Evolutionary conservation across 2,888 invertebrate genomes (phyloP), one percentile per base, ranked within the genome.

Genomic region (Chloroclystis v-ata): DNA sequence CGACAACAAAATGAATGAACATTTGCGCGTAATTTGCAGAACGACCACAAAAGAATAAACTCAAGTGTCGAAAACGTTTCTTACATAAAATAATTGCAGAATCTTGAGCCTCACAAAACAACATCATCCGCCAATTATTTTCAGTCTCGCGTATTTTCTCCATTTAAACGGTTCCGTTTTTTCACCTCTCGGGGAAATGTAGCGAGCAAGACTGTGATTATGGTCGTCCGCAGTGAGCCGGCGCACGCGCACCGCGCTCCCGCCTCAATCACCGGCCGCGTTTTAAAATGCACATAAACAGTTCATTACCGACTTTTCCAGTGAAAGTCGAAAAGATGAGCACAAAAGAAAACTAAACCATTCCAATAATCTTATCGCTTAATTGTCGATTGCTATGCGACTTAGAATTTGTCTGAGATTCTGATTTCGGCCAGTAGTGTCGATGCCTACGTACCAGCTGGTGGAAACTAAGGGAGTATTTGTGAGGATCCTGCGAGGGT

Each of bases 161-260:
- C 65, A 69, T 38, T 46, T 70, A 71, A 76, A 68, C 68, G 65
- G 75, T 75, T 78, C 74, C 69, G 79, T 81, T 82, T 83, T 82
- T 81, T 80, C 75, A 76, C 70, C 73, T 76, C 77, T 65, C 57
- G 75, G 80, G 78, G 81, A 82, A 84, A 85, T 78, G 78, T 70
- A 66, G 43, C 44, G 40, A 49, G 49, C 49, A 49, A 49, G 44
- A 37, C 43, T 26, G 64, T 69, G 69, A 77, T 78, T 73, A 80
- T 72, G 70, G 69, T 67, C 58, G 69, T 61, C 46, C 57, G 67
- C 63, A 80, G 81, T 80, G 64, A 67, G 61, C 57, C 59, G 54
- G 53, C 63, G 65, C 69, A 62, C 75, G 62, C 71, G 69, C 62
- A 60, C 66, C 75, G 79, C 63, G 76, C 70, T 69, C 67, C 68